A percentile compares a stretch with the other conserved stretches of the same genome.
Evolutionary conservation across 2,888 invertebrate genomes (phyloP).

Genomic region (Notocelia uddmanniana): DNA sequence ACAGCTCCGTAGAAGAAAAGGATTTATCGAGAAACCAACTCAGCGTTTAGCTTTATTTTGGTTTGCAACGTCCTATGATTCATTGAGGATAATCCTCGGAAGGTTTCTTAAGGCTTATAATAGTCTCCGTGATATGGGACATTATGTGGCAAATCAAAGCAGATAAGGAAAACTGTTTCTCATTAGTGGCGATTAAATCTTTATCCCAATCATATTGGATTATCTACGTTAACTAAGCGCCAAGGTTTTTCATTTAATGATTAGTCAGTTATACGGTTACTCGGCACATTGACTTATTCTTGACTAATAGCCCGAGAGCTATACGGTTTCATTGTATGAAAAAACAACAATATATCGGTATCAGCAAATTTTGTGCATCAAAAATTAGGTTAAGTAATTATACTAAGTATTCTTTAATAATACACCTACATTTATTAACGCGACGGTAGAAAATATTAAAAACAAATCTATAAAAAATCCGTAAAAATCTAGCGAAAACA

Average conservation of each 20-base stretch:
- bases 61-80: slow-evolving; percentile 25
- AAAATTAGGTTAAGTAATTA: too few species aligned
- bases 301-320: too few species aligned
- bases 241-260: slow-evolving; percentile 8
- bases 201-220: slow-evolving; percentile 25
- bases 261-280: neutral
- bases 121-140: slow-evolving; percentile 28
- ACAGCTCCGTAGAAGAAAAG: slow-evolving; percentile 56
- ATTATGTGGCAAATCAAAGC: slow-evolving; percentile 27
- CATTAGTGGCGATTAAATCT: slow-evolving; percentile 34
- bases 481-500: too few species aligned
- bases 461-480: too few species aligned
- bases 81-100: slow-evolving; percentile 28
- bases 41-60: slow-evolving; percentile 22
- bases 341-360: too few species aligned
- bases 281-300: neutral
- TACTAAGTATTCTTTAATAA: too few species aligned
- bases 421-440: too few species aligned
- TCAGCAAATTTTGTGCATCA: too few species aligned
- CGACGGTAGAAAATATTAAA: too few species aligned
- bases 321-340: too few species aligned
- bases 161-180: slow-evolving; percentile 36
- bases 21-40: slow-evolving; percentile 52
- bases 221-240: slow-evolving; percentile 4
- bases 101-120: slow-evolving; percentile 13